A percentile compares a stretch with the other conserved stretches of the same genome.
phyloP scores from a whole-genome alignment of 2,888 invertebrate species.

The Portevinia maculata region DNA sequence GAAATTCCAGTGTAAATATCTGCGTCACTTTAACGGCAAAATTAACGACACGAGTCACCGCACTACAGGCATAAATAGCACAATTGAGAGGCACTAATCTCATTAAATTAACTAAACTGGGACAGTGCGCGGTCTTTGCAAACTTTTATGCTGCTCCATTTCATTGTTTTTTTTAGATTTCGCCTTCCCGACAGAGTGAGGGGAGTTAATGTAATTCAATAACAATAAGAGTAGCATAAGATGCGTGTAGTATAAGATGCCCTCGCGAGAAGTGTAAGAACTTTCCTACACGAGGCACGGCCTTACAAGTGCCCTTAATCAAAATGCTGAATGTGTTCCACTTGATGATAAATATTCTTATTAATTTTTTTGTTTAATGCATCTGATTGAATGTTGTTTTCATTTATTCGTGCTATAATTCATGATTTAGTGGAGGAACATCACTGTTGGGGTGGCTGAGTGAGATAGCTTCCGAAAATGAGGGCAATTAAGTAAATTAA shows the following conservation, averaged over 20 bases:
- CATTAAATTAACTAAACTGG: conserved; percentile 75
- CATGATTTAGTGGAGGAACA: conserved; percentile 20
- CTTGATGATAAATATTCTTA: conserved; percentile 66
- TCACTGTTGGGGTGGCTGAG: conserved; percentile 18
- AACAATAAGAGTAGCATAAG: conserved; percentile 47
- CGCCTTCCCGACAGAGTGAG: conserved; percentile 41
- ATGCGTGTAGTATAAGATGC: conserved; percentile 32
- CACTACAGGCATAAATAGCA: conserved; percentile 64
- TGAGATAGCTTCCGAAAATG: conserved; percentile 40
- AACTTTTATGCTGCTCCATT: conserved; percentile 45
- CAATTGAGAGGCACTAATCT: conserved; percentile 74
- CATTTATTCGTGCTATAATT: conserved; percentile 57
- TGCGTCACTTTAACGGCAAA: conserved; percentile 61
- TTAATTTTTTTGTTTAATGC: conserved; percentile 60
- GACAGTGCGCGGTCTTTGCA: conserved; percentile 69
- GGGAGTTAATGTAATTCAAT: conserved; percentile 72
- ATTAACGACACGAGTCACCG: conserved; percentile 73
- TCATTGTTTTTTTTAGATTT: conserved; percentile 60
- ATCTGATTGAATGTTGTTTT: conserved; percentile 46
- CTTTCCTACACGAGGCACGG: conserved; percentile 27
- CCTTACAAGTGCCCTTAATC: conserved; percentile 74
- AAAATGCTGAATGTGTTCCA: conserved; percentile 74
- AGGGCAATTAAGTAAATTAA: conserved; percentile 61
- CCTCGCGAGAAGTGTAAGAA: conserved; percentile 30
- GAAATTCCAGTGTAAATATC: conserved; percentile 41